Evolutionary conservation across 2,888 invertebrate species (phyloP).

Genomic region (Carterocephalus palaemon): DNA sequence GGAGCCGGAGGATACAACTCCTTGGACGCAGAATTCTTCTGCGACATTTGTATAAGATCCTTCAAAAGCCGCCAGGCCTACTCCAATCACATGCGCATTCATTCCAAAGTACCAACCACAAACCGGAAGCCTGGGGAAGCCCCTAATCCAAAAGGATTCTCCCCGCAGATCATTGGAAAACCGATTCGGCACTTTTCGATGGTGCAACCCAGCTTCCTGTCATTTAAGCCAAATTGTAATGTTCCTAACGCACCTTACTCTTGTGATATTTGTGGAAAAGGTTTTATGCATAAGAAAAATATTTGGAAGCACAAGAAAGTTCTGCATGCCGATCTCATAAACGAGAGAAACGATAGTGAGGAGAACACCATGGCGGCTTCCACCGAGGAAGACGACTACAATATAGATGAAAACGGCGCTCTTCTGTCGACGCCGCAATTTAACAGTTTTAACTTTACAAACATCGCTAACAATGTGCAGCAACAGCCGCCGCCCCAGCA

Average conservation of each 20-base stretch:
- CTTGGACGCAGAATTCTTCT: conserved; percentile 67
- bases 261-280: conserved; percentile 83
- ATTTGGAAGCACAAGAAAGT: conserved; percentile 78
- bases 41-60: conserved; percentile 79
- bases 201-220: conserved; percentile 54
- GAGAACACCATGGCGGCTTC: conserved; percentile 75
- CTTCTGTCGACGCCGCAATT: conserved; percentile 71
- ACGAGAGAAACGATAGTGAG: conserved; percentile 69
- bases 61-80: conserved; percentile 79
- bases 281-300: conserved; percentile 77
- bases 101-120: conserved; percentile 72
- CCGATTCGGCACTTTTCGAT: conserved; percentile 62
- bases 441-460: conserved; percentile 70
- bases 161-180: conserved; percentile 67
- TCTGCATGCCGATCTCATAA: conserved; percentile 67
- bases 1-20: conserved; percentile 45
- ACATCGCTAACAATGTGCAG: conserved; percentile 50
- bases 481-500: conserved; percentile 29
- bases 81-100: conserved; percentile 77
- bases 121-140: conserved; percentile 64
- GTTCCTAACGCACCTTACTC: conserved; percentile 75
- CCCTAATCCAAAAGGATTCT: conserved; percentile 51
- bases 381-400: conserved; percentile 72
- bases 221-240: conserved; percentile 61
- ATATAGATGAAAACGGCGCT: conserved; percentile 66